Conservation (phyloP, 2,113 vertebrate species). For the Tichodroma muraria region DNA sequence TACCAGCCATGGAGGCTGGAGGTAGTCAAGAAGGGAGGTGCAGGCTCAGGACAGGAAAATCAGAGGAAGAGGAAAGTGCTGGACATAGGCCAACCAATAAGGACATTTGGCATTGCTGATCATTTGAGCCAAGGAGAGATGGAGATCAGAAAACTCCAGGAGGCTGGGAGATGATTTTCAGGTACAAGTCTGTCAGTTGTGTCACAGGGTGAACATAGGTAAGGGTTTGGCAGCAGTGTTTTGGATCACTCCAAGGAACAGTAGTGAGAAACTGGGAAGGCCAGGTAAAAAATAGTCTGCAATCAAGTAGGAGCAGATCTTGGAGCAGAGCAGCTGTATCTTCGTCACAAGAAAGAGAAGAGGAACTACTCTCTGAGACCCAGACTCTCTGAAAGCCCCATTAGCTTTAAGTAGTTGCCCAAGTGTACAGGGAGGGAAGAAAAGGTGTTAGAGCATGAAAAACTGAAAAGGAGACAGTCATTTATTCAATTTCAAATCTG, state of each 20-base stretch:
- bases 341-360: neutral
- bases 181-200: neutral
- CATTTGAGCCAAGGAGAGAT: neutral
- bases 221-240: neutral
- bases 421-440: neutral
- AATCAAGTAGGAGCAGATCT: neutral
- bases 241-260: neutral
- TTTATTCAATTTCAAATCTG: neutral
- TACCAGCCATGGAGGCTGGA: neutral
- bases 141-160: neutral
- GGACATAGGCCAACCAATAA: neutral
- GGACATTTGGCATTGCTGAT: neutral
- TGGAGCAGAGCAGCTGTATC: neutral
- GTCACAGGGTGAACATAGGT: rapidly evolving
- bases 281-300: neutral
- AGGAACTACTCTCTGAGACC: neutral
- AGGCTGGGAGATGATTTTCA: neutral
- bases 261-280: neutral
- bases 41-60: neutral
- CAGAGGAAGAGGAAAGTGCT: neutral
- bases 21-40: neutral
- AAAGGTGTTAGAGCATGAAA: neutral
- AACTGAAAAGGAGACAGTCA: neutral
- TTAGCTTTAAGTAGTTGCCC: neutral
- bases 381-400: neutral